Evolutionary conservation across 2,888 invertebrate species (phyloP), one percentile per base, ranked within the genome.

Genomic region (Globia sparganii): DNA sequence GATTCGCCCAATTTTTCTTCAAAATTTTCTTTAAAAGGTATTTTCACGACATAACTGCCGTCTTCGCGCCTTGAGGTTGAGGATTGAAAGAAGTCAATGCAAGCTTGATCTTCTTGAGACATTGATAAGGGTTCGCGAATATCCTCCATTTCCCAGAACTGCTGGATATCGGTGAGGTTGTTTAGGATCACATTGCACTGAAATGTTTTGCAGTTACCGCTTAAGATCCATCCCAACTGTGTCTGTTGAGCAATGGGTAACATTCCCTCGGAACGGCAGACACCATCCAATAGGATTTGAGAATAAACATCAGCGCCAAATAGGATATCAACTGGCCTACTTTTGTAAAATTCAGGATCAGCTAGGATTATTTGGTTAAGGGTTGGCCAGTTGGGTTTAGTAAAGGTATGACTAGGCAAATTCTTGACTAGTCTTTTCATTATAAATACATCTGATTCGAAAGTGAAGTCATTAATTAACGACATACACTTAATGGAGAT

Each of bases 401-500:
- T 15, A 1, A 53, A 64, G 53, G 72, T 72, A 40, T 46, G 46
- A 18, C 18, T 46, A 15, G 46, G 46, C 21, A 64, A 72, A 5
- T 72, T 72, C 4, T 72, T 72, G 8, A 72, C 21, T 18, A 72
- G 56, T 72, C n/a, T 72, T 6, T 58, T 65, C 72, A 72, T 72
- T 56, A 72, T 65, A 43, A 31, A 72, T 58, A 65, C 65, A 2
- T 65, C 58, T 0, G 73, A 21, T 61, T 67, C 59, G 31, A 73
- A 73, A 11, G 73, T 59, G 13, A 49, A 73, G n/a, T 67, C 59
- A 34, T 34, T 73, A 21, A 73, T 25, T 21, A 73, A 59, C n/a
- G 73, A 73, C 46, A n/a, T 34, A 34, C 73, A 73, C 18, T 73
- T 66, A n/a, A 73, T 73, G n/a, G 66, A 15, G 46, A 37, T 67